These are phyloP conservation scores for Zapornia atra DNA, from an alignment of 2,113 vertebrate genomes.

Conservation along the genomic window DNA sequence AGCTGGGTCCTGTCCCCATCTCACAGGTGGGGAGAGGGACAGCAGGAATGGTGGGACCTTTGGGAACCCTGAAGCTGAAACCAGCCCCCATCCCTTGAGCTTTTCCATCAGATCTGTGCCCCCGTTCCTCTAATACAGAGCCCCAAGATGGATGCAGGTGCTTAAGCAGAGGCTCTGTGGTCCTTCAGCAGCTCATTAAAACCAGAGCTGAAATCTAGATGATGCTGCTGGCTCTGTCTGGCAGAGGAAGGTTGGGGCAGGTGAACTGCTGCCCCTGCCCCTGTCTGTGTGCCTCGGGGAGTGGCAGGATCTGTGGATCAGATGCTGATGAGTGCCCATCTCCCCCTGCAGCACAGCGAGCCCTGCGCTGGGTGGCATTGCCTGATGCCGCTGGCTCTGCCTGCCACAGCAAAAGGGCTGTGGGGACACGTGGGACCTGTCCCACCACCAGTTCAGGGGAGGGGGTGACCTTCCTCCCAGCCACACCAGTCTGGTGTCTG, in stretches of 20 bases:
- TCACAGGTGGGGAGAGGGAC: accelerated
- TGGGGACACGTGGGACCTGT: accelerated
- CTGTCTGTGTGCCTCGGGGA: accelerated
- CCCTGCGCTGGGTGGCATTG: accelerated
- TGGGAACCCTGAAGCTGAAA: background rate
- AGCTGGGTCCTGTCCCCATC: background rate
- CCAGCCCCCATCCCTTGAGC: accelerated
- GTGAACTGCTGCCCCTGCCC: background rate
- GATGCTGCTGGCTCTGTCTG: background rate
- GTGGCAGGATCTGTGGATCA: accelerated
- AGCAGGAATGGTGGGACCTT: background rate
- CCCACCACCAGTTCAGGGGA: accelerated
- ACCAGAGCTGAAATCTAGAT: accelerated
- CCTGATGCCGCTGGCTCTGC: background rate
- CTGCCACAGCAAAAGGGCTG: accelerated
- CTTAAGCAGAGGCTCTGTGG: background rate
- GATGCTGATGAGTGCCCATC: too few species aligned
- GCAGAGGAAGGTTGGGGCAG: accelerated
- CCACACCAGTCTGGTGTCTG: background rate
- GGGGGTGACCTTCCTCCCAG: background rate
- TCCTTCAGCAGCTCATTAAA: background rate
- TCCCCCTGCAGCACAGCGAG: background rate
- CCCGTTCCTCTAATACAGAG: accelerated
- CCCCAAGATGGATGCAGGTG: accelerated
- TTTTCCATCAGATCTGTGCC: background rate